phyloP scores from a whole-genome alignment of 53 echinoderm and acorn worm genomes.

The Arbacia lixula region DNA sequence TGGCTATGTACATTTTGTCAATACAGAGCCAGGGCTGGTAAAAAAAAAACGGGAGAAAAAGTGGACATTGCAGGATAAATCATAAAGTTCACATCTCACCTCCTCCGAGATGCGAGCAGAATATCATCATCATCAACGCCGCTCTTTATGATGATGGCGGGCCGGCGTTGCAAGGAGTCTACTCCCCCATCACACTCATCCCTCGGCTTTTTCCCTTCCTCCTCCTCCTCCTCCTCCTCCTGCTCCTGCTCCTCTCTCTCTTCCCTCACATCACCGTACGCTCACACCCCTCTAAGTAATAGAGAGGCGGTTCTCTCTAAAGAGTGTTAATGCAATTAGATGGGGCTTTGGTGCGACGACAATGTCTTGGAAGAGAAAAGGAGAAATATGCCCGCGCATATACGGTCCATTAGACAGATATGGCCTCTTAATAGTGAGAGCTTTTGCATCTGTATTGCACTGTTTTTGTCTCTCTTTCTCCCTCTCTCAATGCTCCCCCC shows the following conservation, averaged over 20 bases:
- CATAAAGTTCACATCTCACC: too few species aligned
- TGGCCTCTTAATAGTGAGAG: constrained; percentile 45
- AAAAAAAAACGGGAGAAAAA: too few species aligned
- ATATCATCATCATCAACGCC: too few species aligned
- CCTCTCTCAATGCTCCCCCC: too few species aligned
- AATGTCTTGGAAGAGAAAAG: constrained; percentile 6
- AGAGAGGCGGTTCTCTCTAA: constrained; percentile 13
- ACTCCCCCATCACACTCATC: not conserved
- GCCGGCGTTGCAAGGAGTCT: too few species aligned
- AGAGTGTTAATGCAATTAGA: constrained; percentile 57
- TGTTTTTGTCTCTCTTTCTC: too few species aligned
- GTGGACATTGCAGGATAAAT: too few species aligned
- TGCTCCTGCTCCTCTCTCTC: not conserved
- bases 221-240: constrained; percentile 1
- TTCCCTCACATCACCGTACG: too few species aligned
- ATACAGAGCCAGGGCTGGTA: too few species aligned
- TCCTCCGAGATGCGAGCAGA: too few species aligned
- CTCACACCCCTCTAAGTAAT: not conserved
- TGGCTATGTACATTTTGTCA: too few species aligned
- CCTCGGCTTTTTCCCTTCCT: not conserved
- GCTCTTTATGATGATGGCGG: too few species aligned
- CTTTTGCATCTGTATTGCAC: constrained; percentile 44
- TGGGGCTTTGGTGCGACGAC: constrained; percentile 34
- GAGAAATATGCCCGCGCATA: constrained; percentile 25
- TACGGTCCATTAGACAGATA: constrained; percentile 45